Conservation (phyloP, 2,113 vertebrate genomes). For the Turnix velox region DNA sequence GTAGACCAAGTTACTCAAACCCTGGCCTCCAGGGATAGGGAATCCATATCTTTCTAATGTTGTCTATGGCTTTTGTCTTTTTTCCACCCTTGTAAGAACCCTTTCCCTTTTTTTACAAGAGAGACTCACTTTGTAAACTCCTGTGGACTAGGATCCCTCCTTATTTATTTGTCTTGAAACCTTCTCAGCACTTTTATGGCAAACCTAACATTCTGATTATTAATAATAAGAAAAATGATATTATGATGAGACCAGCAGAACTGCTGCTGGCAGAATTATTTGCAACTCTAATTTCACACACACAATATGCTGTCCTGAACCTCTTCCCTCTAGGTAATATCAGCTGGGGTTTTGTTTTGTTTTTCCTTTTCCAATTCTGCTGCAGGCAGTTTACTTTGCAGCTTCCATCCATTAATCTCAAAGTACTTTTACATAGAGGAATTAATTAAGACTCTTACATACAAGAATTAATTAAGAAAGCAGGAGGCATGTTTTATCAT, state of each 20-base stretch:
- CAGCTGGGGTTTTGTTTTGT: neutral
- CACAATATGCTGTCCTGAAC: neutral
- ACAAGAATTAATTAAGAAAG: slow-evolving; percentile 55
- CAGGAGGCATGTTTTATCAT: slow-evolving; percentile 48
- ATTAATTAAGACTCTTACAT: slow-evolving; percentile 49
- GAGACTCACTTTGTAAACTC: neutral
- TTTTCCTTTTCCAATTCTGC: slow-evolving; percentile 35
- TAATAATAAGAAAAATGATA: neutral
- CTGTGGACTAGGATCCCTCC: neutral
- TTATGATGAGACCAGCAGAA: neutral
- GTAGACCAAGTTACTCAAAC: neutral
- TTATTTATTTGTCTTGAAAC: neutral
- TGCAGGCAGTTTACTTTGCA: slow-evolving; percentile 42
- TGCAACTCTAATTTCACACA: slow-evolving; percentile 31
- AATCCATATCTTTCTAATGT: neutral
- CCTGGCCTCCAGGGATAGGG: neutral
- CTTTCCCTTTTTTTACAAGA: neutral
- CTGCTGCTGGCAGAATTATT: slow-evolving; percentile 3
- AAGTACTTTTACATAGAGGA: slow-evolving; percentile 4
- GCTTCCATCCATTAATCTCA: slow-evolving; percentile 40
- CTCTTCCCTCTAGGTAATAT: slow-evolving; percentile 7
- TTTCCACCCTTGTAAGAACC: neutral
- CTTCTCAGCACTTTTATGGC: neutral
- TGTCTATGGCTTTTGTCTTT: neutral
- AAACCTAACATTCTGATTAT: neutral